These are phyloP conservation scores for Schizotus pectinicornis DNA, from an alignment of 2,888 invertebrate genomes.

Conservation along the genomic window DNA sequence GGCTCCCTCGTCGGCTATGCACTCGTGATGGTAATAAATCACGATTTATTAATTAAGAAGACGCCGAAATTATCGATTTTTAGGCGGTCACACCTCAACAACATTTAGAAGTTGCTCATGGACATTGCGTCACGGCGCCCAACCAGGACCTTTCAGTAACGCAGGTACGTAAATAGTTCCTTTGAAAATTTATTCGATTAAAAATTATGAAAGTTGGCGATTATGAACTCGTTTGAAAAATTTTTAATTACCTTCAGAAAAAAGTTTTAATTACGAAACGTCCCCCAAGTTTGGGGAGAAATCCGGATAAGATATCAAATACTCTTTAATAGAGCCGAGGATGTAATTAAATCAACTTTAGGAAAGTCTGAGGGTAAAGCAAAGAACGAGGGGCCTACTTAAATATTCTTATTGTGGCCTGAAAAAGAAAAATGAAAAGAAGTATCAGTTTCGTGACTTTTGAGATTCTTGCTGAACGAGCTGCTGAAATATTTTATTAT, in stretches of 20 bases:
- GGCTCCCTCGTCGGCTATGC: constrained; percentile 75
- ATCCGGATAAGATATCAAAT: too few species aligned
- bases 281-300: neutral
- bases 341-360: too few species aligned
- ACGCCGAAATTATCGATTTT: too few species aligned
- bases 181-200: constrained; percentile 4
- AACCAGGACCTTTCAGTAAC: constrained; percentile 37
- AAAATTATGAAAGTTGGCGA: too few species aligned
- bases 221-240: neutral
- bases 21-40: constrained; percentile 61
- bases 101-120: constrained; percentile 23
- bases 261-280: constrained; percentile 7
- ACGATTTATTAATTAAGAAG: constrained; percentile 22
- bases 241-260: neutral
- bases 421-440: too few species aligned
- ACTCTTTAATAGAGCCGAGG: too few species aligned
- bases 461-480: too few species aligned
- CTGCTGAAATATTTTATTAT: too few species aligned
- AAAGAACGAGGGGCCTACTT: too few species aligned
- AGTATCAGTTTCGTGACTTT: too few species aligned
- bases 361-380: too few species aligned
- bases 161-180: constrained; percentile 36
- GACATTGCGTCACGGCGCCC: constrained; percentile 45
- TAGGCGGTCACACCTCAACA: constrained; percentile 44
- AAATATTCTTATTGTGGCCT: too few species aligned